Conservation (phyloP, 2,113 vertebrate genomes). For the Ardeotis arabs region DNA sequence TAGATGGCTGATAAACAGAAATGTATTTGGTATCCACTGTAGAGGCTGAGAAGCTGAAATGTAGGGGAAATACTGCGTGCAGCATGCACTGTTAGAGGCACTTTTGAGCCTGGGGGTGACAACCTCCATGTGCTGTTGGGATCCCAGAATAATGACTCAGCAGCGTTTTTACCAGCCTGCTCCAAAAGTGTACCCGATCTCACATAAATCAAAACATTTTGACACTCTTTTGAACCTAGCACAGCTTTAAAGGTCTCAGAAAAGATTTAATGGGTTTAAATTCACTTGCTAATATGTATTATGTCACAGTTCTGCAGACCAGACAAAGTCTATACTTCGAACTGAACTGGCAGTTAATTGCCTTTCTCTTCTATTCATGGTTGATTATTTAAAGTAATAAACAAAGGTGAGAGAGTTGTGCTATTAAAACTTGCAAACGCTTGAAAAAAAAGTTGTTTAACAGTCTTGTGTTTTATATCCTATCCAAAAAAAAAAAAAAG, state of each 20-base stretch:
- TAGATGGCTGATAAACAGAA: not conserved
- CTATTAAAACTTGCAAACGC: not conserved
- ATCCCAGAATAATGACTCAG: not conserved
- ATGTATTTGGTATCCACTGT: not conserved
- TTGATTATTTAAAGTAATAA: not conserved
- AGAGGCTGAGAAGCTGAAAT: not conserved
- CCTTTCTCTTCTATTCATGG: not conserved
- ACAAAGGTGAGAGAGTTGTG: not conserved
- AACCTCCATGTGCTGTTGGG: accelerated
- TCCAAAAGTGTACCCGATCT: not conserved
- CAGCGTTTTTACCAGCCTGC: not conserved
- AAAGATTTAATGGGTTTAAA: not conserved
- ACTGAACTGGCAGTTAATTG: not conserved
- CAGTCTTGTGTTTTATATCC: not conserved
- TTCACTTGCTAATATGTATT: not conserved
- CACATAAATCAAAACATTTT: not conserved
- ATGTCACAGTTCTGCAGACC: not conserved
- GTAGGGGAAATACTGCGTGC: not conserved
- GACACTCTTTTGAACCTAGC: not conserved
- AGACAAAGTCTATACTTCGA: not conserved
- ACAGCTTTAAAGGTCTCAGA: not conserved
- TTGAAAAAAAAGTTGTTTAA: not conserved
- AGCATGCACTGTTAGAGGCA: not conserved
- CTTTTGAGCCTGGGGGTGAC: not conserved
- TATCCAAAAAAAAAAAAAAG: not conserved